Conservation (phyloP, 2,888 invertebrate genomes). For the Mamestra brassicae region DNA sequence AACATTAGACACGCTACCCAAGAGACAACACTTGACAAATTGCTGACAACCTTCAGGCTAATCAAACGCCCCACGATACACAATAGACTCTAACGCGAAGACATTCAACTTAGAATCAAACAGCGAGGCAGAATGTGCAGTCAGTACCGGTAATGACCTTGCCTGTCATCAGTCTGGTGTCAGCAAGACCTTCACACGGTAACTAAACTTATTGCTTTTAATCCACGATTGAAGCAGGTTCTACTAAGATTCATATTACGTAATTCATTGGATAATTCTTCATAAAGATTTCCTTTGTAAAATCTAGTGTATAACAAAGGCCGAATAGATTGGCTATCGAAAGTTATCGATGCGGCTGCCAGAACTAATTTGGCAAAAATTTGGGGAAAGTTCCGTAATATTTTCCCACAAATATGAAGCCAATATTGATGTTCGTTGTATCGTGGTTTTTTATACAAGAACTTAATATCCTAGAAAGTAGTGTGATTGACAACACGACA, state of each 20-base stretch:
- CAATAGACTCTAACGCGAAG: conserved; percentile 73
- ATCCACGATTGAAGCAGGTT: conserved; percentile 54
- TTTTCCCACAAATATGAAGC: conserved; percentile 13
- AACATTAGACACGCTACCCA: conserved; percentile 54
- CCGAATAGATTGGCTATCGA: conserved; percentile 28
- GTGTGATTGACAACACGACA: neutral
- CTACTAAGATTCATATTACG: conserved; percentile 20
- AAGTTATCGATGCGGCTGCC: conserved; percentile 28
- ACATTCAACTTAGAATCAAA: conserved; percentile 67
- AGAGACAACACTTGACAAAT: conserved; percentile 72
- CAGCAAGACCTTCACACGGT: conserved; percentile 78
- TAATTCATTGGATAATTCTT: conserved; percentile 24
- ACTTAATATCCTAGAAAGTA: conserved; percentile 5
- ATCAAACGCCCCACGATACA: conserved; percentile 66
- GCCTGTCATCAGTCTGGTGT: conserved; percentile 75
- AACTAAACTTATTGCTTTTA: conserved; percentile 65
- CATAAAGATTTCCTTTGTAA: conserved; percentile 27
- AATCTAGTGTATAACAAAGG: conserved; percentile 10
- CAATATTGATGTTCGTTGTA: conserved; percentile 3
- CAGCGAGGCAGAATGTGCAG: conserved; percentile 49
- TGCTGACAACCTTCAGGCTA: conserved; percentile 78
- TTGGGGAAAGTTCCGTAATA: conserved; percentile 28
- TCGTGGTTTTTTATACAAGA: neutral
- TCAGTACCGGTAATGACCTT: conserved; percentile 82
- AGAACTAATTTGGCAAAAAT: conserved; percentile 43